A percentile compares a stretch with the other conserved stretches of the same genome.
Conservation (phyloP, 2,888 invertebrate genomes). For the Callimorpha dominula region DNA sequence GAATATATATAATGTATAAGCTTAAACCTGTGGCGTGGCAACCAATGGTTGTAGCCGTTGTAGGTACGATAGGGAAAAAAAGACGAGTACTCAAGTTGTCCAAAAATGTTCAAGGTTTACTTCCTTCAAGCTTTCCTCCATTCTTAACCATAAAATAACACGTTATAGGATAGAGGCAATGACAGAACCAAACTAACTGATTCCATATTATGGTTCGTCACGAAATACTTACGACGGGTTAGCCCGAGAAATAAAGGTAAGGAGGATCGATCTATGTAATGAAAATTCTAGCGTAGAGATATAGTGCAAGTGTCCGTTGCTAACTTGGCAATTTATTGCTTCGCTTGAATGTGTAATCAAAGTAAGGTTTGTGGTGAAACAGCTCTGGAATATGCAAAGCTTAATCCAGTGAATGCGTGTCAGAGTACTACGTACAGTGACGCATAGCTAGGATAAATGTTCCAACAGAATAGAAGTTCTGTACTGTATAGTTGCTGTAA, state of each 20-base stretch:
- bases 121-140: neutral
- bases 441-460: conserved; percentile 43
- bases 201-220: neutral
- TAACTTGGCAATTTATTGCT: conserved; percentile 65
- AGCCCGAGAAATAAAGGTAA: no score
- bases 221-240: no score
- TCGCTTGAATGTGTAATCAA: conserved; percentile 67
- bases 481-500: conserved; percentile 26
- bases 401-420: conserved; percentile 69
- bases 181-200: neutral
- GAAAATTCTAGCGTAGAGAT: conserved; percentile 24
- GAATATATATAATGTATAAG: no score
- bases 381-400: conserved; percentile 70
- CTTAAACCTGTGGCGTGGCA: neutral
- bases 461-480: conserved; percentile 38
- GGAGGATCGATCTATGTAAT: neutral
- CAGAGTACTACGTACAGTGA: conserved; percentile 56
- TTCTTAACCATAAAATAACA: neutral
- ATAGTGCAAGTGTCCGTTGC: conserved; percentile 48
- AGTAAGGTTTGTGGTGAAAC: conserved; percentile 47
- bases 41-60: neutral
- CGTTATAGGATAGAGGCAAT: neutral
- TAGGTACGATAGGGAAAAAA: neutral
- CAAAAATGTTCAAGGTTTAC: neutral
- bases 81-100: neutral